Percentiles rank a stretch among this genome's conserved stretches.
Conservation (phyloP, 2,113 vertebrate genomes). For the Columba livia region DNA sequence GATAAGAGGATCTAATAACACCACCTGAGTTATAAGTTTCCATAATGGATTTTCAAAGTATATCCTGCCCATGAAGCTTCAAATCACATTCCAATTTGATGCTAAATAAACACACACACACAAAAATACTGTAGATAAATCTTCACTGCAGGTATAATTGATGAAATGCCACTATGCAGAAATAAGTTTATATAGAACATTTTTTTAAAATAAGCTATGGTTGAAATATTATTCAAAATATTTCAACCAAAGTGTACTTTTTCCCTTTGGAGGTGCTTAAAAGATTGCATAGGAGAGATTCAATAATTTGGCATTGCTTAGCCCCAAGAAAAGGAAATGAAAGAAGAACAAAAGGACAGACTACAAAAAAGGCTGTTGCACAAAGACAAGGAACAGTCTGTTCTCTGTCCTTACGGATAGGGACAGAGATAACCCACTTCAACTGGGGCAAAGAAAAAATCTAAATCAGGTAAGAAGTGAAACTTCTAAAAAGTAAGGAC, state of each 20-base stretch:
- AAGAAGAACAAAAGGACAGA: constrained; percentile 26
- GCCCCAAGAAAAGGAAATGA: not conserved
- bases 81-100: not conserved
- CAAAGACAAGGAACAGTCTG: constrained; percentile 7
- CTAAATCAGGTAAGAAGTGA: not conserved
- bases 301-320: constrained; percentile 28
- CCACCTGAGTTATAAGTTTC: not conserved
- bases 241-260: not conserved
- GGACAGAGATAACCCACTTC: not conserved
- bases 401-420: not conserved
- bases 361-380: constrained; percentile 8
- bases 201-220: not conserved
- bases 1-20: not conserved
- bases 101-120: constrained; percentile 22
- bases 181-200: not conserved
- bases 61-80: not conserved
- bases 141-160: not conserved
- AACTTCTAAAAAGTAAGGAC: not conserved
- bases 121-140: not conserved
- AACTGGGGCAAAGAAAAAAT: not conserved
- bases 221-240: not conserved
- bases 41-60: not conserved
- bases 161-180: not conserved
- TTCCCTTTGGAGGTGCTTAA: not conserved
- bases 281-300: not conserved